Evolutionary conservation across 2,888 invertebrate species (phyloP), one percentile per base, ranked within the genome.

Genomic region (Dryobotodes eremita): DNA sequence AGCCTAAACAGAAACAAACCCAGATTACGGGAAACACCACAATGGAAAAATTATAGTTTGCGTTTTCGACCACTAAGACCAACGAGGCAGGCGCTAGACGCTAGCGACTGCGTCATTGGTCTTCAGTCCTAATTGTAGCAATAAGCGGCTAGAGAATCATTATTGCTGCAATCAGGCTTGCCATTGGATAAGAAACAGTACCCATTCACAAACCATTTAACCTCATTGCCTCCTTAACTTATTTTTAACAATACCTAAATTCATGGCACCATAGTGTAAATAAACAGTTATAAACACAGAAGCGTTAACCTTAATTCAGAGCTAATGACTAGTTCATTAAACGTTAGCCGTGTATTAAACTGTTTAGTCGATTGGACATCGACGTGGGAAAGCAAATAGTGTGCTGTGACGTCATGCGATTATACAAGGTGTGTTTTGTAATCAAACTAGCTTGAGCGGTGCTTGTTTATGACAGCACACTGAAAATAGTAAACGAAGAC

Each of bases 261-360:
- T 78, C 50, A 79, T 64, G 69, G 74, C 73, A 73, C 64, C 77
- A 62, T 71, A 79, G 71, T 10, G 53, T 76, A 83, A 82, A 85
- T 80, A 89, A 85, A 85, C 88, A 79, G 66, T 55, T 59, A 79
- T 87, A 80, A 87, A 86, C 68, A 79, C 57, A 61, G 48, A 72
- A 72, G 59, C 75, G 74, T 77, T 77, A 74, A 87, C 80, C 79
- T 85, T 81, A 87, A 86, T 84, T 79, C 76, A 72, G 70, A 57
- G 88, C 89, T 93, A 94, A 93, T 92, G 92, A 92, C 90, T 85
- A 87, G 89, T 92, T 92, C 92, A 92, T 94, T 92, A 92, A 90
- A 89, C 91, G 87, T 89, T 87, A 91, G 89, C 90, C 86, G 90
- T 91, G 92, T 92, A 93, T 91, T 92, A 92, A 91, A 91, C 87